Evolutionary conservation across 2,797 vertebrate species (phyloP), one percentile per base, ranked within the genome.

Genomic region (Chrysocyon brachyurus): DNA sequence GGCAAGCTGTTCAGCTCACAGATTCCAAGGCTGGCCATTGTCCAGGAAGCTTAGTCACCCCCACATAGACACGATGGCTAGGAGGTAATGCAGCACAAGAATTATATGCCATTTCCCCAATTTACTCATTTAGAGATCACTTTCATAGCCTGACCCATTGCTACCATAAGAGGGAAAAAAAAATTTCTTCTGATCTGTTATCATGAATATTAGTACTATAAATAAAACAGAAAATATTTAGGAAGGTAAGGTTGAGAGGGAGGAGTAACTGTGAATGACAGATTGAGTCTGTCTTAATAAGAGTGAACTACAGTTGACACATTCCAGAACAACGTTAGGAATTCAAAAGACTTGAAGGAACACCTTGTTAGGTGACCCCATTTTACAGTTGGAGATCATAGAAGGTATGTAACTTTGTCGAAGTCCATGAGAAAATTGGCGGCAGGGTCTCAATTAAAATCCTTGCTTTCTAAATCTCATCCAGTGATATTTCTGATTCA

Each of bases 11-110:
- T 59, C 11, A 89, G 3, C 3, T 90, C 36, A 86, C 64, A 83
- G 66, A 64, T 89, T 97, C 83, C 9, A 15, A 81, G 54, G 9
- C 11, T 94, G 88, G 82, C 73, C 15, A 46, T 3, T 64, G 31
- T 96, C 94, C 79, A 92, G 86, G 88, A 81, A 26, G 87, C 84
- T 85, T 61, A 84, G 40, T 96, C 2, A 28, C 16, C 15, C 19
- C 17, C 63, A 4, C n/a, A 16, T 2, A 79, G 28, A 64, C 15
- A 11, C 0, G 3, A 61, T 46, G 15, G 2, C 40, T 59, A 3
- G 5, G 21, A 57, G 26, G 5, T 17, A 68, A 75, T n/a, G 28
- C 40, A 59, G 17, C 40, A 22, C 12, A 31, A 56, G 21, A 54
- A 85, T 46, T 52, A 33, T 54, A 61, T 6, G 15, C 5, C 26